Evolutionary conservation across 2,797 vertebrate genomes (phyloP).

Genomic region (Cossypha polioptera): DNA sequence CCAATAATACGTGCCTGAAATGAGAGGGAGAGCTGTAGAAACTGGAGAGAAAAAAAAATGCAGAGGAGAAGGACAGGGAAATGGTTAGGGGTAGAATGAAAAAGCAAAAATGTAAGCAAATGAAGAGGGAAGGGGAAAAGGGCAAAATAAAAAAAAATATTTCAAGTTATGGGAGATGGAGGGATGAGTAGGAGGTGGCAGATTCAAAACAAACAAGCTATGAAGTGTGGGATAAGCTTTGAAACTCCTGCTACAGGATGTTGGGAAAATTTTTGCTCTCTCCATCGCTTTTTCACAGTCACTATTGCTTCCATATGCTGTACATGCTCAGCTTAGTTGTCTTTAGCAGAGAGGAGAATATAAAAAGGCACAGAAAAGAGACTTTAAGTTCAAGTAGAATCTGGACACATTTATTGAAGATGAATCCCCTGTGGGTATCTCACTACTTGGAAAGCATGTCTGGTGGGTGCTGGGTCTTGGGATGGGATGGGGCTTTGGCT

Average conservation of each 20-base stretch:
- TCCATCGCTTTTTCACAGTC: background rate
- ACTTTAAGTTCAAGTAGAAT: background rate
- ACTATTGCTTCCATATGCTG: background rate
- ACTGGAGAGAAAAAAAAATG: background rate
- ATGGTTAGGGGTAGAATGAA: background rate
- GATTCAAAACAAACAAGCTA: background rate
- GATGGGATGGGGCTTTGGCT: background rate
- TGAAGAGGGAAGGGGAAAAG: background rate
- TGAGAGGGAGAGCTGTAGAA: background rate
- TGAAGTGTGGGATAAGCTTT: background rate
- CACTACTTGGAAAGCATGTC: rapidly evolving
- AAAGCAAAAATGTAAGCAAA: background rate
- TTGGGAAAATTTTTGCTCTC: background rate
- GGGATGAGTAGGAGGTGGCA: background rate
- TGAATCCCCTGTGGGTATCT: background rate
- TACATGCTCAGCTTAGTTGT: background rate
- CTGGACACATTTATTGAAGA: background rate
- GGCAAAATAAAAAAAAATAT: background rate
- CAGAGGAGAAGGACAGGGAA: background rate
- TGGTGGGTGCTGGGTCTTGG: background rate
- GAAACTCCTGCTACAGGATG: background rate
- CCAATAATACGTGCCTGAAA: background rate
- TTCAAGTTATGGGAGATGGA: background rate
- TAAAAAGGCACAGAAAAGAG: background rate
- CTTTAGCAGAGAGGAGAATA: background rate